A percentile compares a stretch with the other conserved stretches of the same genome.
Conservation (phyloP, 1,140 invertebrate genomes). For the Camponotus pennsylvanicus region DNA sequence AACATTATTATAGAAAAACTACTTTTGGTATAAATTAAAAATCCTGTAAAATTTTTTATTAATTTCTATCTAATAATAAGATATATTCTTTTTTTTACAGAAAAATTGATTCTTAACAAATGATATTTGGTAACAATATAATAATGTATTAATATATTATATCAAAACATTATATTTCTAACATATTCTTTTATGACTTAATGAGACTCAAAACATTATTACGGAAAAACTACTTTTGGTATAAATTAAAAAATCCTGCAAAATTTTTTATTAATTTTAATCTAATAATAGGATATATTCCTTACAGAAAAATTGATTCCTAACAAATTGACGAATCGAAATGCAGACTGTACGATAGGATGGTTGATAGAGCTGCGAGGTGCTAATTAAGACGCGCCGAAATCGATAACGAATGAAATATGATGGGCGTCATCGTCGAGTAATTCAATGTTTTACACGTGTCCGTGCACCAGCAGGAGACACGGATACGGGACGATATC, state of each 20-base stretch:
- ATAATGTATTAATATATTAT: not conserved
- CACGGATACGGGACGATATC: constrained; percentile 36
- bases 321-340: constrained; percentile 43
- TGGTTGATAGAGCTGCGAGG: constrained; percentile 69
- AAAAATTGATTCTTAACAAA: not conserved
- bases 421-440: constrained; percentile 46
- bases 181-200: not conserved
- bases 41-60: not conserved
- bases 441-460: constrained; percentile 65
- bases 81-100: too few species aligned
- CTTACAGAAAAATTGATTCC: not conserved
- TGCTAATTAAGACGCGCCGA: constrained; percentile 63
- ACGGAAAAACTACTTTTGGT: not conserved
- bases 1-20: not conserved
- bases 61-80: not conserved
- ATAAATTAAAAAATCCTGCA: not conserved
- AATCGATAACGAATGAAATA: constrained; percentile 72
- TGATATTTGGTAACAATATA: not conserved
- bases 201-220: not conserved
- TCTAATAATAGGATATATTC: not conserved
- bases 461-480: constrained; percentile 26
- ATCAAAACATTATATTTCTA: not conserved
- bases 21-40: not conserved
- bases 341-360: constrained; percentile 61
- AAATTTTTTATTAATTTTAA: not conserved